Evolutionary conservation across 2,888 invertebrate species (phyloP), one percentile per base, ranked within the genome.

Genomic region (Lamellibrachia columna): DNA sequence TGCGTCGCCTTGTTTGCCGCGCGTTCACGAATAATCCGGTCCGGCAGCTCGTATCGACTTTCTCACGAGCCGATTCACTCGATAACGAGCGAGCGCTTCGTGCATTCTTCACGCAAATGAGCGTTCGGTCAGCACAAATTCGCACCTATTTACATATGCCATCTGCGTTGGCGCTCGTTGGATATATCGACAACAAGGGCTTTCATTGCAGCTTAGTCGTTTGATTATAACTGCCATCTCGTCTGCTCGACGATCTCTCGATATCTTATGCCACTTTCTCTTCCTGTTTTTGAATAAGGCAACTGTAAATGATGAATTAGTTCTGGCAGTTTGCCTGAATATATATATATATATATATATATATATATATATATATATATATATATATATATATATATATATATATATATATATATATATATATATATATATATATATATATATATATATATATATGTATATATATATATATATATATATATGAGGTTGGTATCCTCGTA

Each of bases 11-110:
- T 75, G 75, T 75, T n/a, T 75, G 22, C 75, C 6, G 75, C 75
- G 75, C 75, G 75, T n/a, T 75, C 75, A 75, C 22, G 75, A 22
- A 75, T 75, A 75, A 75, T 75, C 75, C n/a, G 75, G 75, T 22
- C 22, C 75, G 75, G 22, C 75, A 75, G 75, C 75, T 75, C 75
- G 75, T 75, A 75, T 75, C 75, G 75, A 75, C 75, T 75, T 75
- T 75, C 75, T 22, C 75, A 75, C 75, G 75, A 75, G 75, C 75
- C 75, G 22, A 75, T 75, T 75, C 75, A 75, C 75, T 75, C 22
- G 75, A 75, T 75, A 75, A 75, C 75, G 75, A 75, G 75, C 6
- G 22, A 11, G 75, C n/a, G 75, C 75, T 75, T 6, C 22, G 4
- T 75, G 22, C 75, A 75, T 75, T 75, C 75, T 75, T 22, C 75